Conservation (phyloP, 2,888 invertebrate genomes). For the Epinotia ramella region DNA sequence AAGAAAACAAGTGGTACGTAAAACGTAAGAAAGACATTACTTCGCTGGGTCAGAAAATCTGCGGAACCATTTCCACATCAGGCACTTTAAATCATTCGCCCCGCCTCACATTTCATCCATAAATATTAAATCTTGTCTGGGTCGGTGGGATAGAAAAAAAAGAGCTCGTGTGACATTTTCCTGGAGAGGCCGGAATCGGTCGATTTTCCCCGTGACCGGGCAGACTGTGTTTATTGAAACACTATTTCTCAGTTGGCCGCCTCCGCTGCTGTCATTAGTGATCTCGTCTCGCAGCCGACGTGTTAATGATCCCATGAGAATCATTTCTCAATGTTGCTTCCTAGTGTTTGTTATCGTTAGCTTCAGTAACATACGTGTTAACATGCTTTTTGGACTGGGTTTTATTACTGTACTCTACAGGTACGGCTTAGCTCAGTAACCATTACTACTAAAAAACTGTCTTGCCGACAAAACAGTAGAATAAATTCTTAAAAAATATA, state of each 20-base stretch:
- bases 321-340: conserved; percentile 41
- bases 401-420: not conserved
- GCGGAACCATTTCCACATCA: conserved; percentile 83
- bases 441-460: too few relatives aligned
- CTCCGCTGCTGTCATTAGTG: conserved; percentile 65
- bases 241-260: conserved; percentile 79
- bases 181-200: conserved; percentile 81
- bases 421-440: too few relatives aligned
- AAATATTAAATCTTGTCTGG: conserved; percentile 83
- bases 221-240: conserved; percentile 81
- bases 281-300: conserved; percentile 52
- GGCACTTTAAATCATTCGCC: conserved; percentile 84
- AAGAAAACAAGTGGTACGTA: conserved; percentile 82
- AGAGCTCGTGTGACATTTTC: conserved; percentile 79
- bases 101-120: conserved; percentile 84
- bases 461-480: too few relatives aligned
- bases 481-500: too few relatives aligned
- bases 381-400: not conserved
- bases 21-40: conserved; percentile 81
- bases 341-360: conserved; percentile 15
- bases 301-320: conserved; percentile 51
- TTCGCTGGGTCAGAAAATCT: conserved; percentile 84
- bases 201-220: conserved; percentile 82
- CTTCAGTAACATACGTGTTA: not conserved
- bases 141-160: conserved; percentile 77